These are phyloP conservation scores for Fregetta grallaria DNA, from an alignment of 2,113 vertebrate species.

Conservation along the genomic window DNA sequence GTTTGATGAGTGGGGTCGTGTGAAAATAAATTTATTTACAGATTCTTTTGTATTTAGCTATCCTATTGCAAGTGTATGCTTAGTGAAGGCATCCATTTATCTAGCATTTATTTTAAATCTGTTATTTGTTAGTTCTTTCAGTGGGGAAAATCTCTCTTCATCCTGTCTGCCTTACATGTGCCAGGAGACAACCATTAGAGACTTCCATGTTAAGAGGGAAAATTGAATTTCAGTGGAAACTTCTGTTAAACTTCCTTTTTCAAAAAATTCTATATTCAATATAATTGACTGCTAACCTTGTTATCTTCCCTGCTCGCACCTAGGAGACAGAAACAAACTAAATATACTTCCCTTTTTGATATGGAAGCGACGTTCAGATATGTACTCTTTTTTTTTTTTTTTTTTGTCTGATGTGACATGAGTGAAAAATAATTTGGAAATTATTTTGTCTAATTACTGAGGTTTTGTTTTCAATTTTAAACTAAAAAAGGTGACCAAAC, in stretches of 20 bases:
- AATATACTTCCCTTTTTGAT: neutral
- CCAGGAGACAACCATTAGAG: neutral
- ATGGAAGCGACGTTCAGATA: neutral
- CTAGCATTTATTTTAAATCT: neutral
- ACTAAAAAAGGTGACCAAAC: neutral
- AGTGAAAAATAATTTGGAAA: neutral
- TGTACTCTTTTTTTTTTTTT: neutral
- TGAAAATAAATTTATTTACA: neutral
- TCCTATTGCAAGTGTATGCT: neutral
- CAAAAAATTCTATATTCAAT: neutral
- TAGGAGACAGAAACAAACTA: neutral
- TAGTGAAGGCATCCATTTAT: neutral
- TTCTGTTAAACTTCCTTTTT: neutral
- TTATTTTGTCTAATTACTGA: neutral
- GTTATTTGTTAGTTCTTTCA: neutral
- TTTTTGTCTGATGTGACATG: neutral
- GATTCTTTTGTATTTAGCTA: neutral
- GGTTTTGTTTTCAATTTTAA: neutral
- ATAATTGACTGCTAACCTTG: neutral
- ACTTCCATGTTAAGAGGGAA: neutral
- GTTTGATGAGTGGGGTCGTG: neutral
- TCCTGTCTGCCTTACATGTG: neutral
- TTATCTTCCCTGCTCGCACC: neutral
- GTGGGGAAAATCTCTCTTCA: neutral
- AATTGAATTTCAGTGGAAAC: neutral